Evolutionary conservation across 2,888 invertebrate genomes (phyloP).

Genomic region (Carabus problematicus): DNA sequence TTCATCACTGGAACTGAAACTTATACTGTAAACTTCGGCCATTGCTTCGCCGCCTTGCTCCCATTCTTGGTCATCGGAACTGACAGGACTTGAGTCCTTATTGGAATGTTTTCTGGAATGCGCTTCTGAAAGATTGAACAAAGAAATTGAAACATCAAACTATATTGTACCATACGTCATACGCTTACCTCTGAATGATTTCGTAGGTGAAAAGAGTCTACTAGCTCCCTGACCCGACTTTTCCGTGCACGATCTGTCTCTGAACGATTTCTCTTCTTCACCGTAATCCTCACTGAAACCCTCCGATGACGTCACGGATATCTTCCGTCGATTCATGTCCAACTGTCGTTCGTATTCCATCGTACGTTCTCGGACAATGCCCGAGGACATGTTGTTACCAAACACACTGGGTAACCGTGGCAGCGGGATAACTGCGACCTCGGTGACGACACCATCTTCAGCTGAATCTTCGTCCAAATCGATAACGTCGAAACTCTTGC

Average conservation of each 20-base stretch:
- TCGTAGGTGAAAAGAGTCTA: conserved; percentile 27
- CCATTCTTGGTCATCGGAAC: conserved; percentile 65
- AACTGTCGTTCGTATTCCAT: conserved; percentile 61
- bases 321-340: conserved; percentile 59
- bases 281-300: conserved; percentile 56
- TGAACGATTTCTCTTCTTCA: conserved; percentile 75
- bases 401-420: conserved; percentile 67
- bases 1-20: conserved; percentile 65
- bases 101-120: conserved; percentile 30
- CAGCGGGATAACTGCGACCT: conserved; percentile 69
- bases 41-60: conserved; percentile 70
- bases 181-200: conserved; percentile 29
- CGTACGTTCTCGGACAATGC: conserved; percentile 61
- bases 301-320: conserved; percentile 55
- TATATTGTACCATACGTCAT: neutral
- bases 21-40: conserved; percentile 67
- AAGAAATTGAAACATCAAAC: neutral
- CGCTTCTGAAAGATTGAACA: conserved; percentile 13
- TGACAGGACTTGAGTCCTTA: conserved; percentile 57
- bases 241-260: conserved; percentile 71
- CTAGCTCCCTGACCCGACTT: conserved; percentile 54
- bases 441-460: conserved; percentile 70
- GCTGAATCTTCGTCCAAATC: conserved; percentile 67
- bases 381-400: conserved; percentile 51
- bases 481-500: conserved; percentile 77